Conservation (phyloP, 1,140 invertebrate species). For the Trichonephila clavata region DNA sequence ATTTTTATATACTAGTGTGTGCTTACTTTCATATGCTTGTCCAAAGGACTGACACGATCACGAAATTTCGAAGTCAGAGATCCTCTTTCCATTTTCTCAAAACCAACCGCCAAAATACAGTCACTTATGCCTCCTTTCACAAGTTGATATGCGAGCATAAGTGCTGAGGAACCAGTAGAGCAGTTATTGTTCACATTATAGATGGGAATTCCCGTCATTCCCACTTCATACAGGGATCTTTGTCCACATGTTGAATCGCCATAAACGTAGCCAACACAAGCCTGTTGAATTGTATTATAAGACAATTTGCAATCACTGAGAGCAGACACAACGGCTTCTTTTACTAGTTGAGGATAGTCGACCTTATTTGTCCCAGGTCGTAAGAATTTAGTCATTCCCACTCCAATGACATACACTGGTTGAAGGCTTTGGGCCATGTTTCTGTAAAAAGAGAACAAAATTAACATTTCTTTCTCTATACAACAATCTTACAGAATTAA, state of each 20-base stretch:
- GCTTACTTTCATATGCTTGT: slow-evolving; percentile 92
- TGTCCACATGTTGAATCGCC: slow-evolving; percentile 98
- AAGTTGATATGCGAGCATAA: slow-evolving; percentile 94
- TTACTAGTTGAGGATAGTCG: slow-evolving; percentile 97
- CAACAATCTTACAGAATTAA: no score
- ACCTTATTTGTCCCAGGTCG: slow-evolving; percentile 90
- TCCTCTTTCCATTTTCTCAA: slow-evolving; percentile 98
- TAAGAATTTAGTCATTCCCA: slow-evolving; percentile 98
- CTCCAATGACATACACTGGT: slow-evolving; percentile 93
- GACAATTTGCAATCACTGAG: slow-evolving; percentile 88
- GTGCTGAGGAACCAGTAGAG: slow-evolving; percentile 96
- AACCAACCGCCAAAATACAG: slow-evolving; percentile 96
- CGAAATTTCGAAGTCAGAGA: slow-evolving; percentile 90
- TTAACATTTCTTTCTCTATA: not conserved
- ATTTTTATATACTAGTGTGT: not conserved
- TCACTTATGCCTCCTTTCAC: slow-evolving; percentile 93
- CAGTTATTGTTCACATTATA: slow-evolving; percentile 99
- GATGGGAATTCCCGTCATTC: slow-evolving; percentile 97
- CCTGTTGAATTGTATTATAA: slow-evolving; percentile 89
- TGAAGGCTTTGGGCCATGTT: slow-evolving; percentile 7
- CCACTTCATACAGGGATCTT: slow-evolving; percentile 95
- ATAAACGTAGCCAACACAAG: slow-evolving; percentile 96
- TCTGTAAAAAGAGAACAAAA: not conserved
- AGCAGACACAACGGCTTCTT: slow-evolving; percentile 95
- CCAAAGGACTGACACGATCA: slow-evolving; percentile 96